phyloP scores from a whole-genome alignment of 2,113 vertebrate species.

The Reinhardtius hippoglossoides region DNA sequence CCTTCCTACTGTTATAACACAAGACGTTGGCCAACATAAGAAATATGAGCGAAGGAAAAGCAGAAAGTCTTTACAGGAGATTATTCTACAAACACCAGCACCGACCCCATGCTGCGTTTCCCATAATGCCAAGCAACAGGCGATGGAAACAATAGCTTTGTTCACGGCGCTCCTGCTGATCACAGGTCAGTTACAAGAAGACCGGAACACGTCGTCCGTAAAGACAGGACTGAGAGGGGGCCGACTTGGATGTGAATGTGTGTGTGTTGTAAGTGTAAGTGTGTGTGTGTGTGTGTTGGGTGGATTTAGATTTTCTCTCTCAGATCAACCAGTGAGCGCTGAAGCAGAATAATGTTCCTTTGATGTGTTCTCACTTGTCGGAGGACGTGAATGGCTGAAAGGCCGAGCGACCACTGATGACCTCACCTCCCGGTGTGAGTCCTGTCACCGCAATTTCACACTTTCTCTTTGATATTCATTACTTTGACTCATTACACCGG shows the following conservation, averaged over 20 bases:
- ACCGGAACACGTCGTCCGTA: neutral
- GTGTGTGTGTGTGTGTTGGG: too few species aligned
- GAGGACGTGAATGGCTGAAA: neutral
- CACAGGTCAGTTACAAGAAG: neutral
- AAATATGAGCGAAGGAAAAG: neutral
- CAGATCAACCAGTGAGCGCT: neutral
- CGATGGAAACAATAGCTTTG: constrained; percentile 17
- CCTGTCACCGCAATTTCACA: neutral
- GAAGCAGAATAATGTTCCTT: neutral
- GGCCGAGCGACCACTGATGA: neutral
- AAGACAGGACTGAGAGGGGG: neutral
- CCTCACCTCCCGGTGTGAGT: neutral
- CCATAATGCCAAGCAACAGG: constrained; percentile 25
- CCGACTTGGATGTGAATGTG: too few species aligned
- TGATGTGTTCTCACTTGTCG: neutral
- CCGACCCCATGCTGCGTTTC: constrained; percentile 25
- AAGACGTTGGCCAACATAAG: neutral
- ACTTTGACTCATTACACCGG: too few species aligned
- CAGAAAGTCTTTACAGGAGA: neutral
- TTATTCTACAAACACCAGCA: neutral
- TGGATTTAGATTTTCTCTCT: too few species aligned
- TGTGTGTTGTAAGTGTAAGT: too few species aligned
- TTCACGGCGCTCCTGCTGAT: neutral
- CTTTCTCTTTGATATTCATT: neutral
- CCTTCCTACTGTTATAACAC: neutral